Conservation (phyloP, 2,797 vertebrate genomes). For the Silurus lanzhouensis region DNA sequence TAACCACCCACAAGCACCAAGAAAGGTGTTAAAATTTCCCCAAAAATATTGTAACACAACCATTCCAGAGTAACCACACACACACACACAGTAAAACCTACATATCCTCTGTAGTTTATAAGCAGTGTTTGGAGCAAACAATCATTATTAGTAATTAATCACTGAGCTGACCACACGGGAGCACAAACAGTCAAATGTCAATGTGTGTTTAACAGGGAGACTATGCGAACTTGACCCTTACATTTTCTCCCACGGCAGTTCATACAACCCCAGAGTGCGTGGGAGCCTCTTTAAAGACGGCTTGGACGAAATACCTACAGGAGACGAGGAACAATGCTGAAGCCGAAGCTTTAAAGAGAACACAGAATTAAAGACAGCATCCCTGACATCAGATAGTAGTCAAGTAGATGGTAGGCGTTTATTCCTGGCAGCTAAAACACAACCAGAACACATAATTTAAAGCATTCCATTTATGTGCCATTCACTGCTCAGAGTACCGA, state of each 20-base stretch:
- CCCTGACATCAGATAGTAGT: background rate
- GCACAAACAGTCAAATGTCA: background rate
- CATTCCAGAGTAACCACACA: conserved; percentile 4
- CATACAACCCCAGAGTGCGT: background rate
- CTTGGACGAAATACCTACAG: background rate
- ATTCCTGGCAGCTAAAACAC: background rate
- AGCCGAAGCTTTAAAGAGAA: background rate
- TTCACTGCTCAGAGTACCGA: background rate
- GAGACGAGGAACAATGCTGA: background rate
- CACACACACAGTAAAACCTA: conserved; percentile 10
- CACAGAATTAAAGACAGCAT: background rate
- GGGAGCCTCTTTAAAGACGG: background rate
- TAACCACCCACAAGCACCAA: background rate
- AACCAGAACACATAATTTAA: background rate
- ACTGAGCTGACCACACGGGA: background rate
- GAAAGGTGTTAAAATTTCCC: background rate
- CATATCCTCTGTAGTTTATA: background rate
- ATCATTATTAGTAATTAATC: background rate
- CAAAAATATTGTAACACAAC: conserved; percentile 10
- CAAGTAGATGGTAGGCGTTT: background rate
- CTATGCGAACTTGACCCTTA: conserved; percentile 1
- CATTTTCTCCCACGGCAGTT: conserved; percentile 11
- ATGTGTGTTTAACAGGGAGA: conserved; percentile 4
- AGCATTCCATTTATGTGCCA: background rate
- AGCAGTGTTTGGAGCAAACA: background rate